Base-by-base conservation (phyloP, 2,113 vertebrate species). In the Petroica traversi region DNA sequence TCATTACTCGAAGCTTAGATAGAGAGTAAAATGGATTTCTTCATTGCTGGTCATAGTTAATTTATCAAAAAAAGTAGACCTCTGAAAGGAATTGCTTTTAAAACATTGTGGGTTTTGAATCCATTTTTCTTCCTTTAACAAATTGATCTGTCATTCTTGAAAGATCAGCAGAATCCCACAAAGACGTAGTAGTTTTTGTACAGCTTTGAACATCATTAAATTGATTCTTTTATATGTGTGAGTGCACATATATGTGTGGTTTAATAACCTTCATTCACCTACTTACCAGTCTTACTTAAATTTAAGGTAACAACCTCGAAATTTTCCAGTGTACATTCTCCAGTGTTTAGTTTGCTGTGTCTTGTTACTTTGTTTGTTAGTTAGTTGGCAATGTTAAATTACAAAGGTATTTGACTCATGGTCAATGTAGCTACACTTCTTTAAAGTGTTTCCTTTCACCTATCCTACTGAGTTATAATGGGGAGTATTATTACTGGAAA, bases 101-200 rank as follows among this genome's bases (percentile, higher is more conserved):
- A 94, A 92, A 93, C 72, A 59, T 73, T 94, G 71, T 93, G 45
- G 67, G 31, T 38, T 94, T 96, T 93, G 75, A 77, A 51, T 88
- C 82, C 41, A 92, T 95, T 96, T 94, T 92, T 89, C 63, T 82
- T 92, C 58, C 66, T 85, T 93, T 93, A 96, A 95, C 58, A 92
- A 80, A 94, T 90, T 91, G 93, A 89, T 93, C 69, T 96, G 74
- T 89, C 87, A 85, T 85, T 91, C 62, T 88, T 91, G 89, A 89
- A 94, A 88, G 78, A 95, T 96, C 89, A 92, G 81, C 66, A 83
- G 82, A 95, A 94, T 94, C 51, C 46, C 48, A 61, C 49, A 69
- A 80, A 92, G 86, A 62, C 2, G 0, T 73, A 38, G 66, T 71
- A 51, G 29, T 22, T 91, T 90, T 92, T 91, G 11, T 57, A 66